Evolutionary conservation across 2,113 vertebrate genomes (phyloP).

Genomic region (Ictidomys tridecemlineatus): DNA sequence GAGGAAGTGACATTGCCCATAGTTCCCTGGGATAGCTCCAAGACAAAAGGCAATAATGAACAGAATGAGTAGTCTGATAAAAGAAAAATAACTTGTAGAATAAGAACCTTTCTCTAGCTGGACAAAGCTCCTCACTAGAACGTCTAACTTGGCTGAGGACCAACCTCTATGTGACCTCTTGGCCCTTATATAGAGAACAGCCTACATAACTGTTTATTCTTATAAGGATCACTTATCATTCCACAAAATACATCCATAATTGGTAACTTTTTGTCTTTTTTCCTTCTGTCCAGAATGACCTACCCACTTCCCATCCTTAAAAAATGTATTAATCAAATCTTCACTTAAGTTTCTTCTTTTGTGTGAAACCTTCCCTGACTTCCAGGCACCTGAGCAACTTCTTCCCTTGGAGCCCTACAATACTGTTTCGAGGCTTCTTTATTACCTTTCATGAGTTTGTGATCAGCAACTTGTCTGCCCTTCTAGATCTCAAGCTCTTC

Average conservation of each 20-base stretch:
- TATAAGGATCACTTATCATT: background rate
- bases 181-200: background rate
- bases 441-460: background rate
- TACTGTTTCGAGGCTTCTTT: background rate
- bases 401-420: background rate
- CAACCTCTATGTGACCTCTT: background rate
- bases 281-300: background rate
- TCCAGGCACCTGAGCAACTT: background rate
- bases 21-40: background rate
- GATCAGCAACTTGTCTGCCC: background rate
- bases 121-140: background rate
- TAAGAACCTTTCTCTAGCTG: background rate
- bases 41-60: background rate
- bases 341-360: background rate
- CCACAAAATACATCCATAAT: background rate
- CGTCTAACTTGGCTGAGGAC: background rate
- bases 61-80: background rate
- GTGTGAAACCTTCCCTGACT: background rate
- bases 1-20: background rate
- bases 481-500: background rate
- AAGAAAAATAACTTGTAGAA: background rate
- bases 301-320: background rate
- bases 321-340: background rate
- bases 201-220: background rate
- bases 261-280: background rate